phyloP scores from a whole-genome alignment of 1,140 invertebrate genomes.

The Panulirus ornatus region DNA sequence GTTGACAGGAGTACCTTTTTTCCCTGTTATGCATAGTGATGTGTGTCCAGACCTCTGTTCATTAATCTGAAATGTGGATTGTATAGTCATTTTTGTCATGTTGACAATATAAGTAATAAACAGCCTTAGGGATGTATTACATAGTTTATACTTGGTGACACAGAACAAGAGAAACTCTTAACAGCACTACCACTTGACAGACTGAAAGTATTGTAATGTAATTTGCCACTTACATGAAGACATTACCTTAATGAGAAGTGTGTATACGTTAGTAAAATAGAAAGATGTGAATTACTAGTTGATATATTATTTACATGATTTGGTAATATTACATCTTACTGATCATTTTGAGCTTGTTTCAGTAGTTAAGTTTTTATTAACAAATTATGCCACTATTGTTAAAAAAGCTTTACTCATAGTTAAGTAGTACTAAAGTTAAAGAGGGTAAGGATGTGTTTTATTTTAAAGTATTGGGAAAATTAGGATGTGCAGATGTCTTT shows the following conservation, averaged over 20 bases:
- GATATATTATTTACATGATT: not conserved
- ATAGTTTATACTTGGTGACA: not conserved
- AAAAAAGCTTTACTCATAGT: no score
- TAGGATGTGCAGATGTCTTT: no score
- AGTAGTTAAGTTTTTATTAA: not conserved
- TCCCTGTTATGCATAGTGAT: slow-evolving; percentile 8
- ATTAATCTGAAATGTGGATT: not conserved
- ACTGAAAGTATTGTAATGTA: not conserved
- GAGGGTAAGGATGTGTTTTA: not conserved
- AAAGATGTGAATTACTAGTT: not conserved
- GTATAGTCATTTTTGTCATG: slow-evolving; percentile 12
- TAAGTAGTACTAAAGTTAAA: not conserved
- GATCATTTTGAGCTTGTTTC: not conserved
- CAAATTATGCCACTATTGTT: not conserved
- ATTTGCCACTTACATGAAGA: not conserved
- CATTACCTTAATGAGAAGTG: not conserved
- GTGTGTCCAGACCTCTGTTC: slow-evolving; percentile 1
- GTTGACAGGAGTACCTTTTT: not conserved
- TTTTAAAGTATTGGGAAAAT: no score
- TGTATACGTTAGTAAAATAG: slow-evolving; percentile 11
- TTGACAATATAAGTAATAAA: slow-evolving; percentile 6
- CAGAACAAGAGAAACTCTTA: not conserved
- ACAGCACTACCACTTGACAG: not conserved
- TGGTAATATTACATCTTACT: not conserved
- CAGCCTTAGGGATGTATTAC: not conserved